Percentiles rank a stretch among this genome's conserved stretches.
Conservation (phyloP, 2,888 invertebrate genomes). For the Aleiodes leptofemur region DNA sequence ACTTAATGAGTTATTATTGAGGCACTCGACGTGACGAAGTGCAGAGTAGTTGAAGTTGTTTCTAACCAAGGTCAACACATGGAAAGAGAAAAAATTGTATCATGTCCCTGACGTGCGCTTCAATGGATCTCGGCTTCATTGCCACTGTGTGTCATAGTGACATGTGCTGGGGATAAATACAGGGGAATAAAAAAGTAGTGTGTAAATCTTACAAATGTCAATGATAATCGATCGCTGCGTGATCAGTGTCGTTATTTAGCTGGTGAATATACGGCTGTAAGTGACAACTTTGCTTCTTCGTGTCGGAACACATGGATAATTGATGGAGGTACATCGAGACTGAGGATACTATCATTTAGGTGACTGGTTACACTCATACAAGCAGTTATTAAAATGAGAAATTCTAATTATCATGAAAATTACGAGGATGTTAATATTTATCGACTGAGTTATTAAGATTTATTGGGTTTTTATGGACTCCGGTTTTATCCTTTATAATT, state of each 20-base stretch:
- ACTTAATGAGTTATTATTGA: conserved; percentile 23
- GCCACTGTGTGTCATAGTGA: conserved; percentile 6
- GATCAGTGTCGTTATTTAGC: conserved; percentile 28
- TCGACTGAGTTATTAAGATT: too few species aligned
- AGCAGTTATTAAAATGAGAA: background rate
- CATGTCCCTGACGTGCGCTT: background rate
- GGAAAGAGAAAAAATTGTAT: background rate
- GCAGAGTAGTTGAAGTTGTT: background rate
- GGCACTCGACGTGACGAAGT: conserved; percentile 6
- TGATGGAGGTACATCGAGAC: conserved; percentile 57
- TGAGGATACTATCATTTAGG: conserved; percentile 59
- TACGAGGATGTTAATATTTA: too few species aligned
- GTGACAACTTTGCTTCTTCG: conserved; percentile 50
- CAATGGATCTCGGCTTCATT: background rate
- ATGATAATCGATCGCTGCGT: conserved; percentile 24
- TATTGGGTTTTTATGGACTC: too few species aligned
- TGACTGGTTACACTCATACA: conserved; percentile 5
- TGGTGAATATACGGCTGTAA: conserved; percentile 50
- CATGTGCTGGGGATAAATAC: background rate
- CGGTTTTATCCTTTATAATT: too few species aligned
- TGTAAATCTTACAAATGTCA: conserved; percentile 18
- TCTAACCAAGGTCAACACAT: conserved; percentile 7
- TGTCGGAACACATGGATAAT: conserved; percentile 58
- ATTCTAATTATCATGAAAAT: too few species aligned
- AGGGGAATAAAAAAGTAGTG: conserved; percentile 11